Evolutionary conservation across 1,140 invertebrate genomes (phyloP).

Genomic region (Platyscapa corneri): DNA sequence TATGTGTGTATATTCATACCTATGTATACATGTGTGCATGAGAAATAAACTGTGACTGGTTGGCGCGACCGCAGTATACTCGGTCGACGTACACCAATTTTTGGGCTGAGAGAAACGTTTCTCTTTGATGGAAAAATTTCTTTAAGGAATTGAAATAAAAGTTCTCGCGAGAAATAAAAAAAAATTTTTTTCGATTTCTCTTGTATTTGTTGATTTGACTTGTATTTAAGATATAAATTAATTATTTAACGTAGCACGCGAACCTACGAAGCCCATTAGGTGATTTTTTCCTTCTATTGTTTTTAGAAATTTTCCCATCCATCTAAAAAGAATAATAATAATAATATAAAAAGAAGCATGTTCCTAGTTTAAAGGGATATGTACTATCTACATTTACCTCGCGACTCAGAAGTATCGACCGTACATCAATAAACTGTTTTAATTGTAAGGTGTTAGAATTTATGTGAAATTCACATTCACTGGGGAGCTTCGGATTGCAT

Average conservation of each 20-base stretch:
- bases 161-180: conserved; percentile 38
- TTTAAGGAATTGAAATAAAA: conserved; percentile 52
- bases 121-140: conserved; percentile 49
- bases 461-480: background rate
- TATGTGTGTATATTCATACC: background rate
- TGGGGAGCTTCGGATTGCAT: background rate
- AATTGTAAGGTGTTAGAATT: background rate
- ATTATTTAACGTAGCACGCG: conserved; percentile 35
- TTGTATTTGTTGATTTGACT: conserved; percentile 54
- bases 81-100: conserved; percentile 37
- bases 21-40: background rate
- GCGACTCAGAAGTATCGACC: background rate
- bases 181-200: conserved; percentile 29
- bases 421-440: background rate
- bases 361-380: conserved; percentile 27
- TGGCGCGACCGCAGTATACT: conserved; percentile 37
- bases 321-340: background rate
- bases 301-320: conserved; percentile 47
- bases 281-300: conserved; percentile 29
- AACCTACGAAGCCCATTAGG: conserved; percentile 4
- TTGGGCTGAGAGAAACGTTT: conserved; percentile 31
- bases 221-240: conserved; percentile 52
- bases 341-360: conserved; percentile 15
- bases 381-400: conserved; percentile 5
- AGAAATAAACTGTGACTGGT: conserved; percentile 46